A percentile compares a stretch with the other conserved stretches of the same genome.
These are phyloP conservation scores for Rhinella marina DNA, from an alignment of 2,797 vertebrate genomes.

Conservation along the genomic window DNA sequence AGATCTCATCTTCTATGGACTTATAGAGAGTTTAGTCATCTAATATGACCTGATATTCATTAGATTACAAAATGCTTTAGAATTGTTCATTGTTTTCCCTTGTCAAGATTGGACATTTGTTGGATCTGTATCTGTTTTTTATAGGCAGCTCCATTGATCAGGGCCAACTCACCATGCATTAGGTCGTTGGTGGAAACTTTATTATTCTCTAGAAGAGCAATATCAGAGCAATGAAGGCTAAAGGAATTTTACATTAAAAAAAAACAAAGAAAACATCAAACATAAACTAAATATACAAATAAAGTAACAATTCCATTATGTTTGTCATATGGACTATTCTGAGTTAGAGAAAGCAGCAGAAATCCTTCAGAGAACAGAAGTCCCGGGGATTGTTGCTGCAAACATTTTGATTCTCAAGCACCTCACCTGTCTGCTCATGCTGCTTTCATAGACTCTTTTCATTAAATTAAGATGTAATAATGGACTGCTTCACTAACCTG, in stretches of 20 bases:
- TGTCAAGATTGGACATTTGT: neutral
- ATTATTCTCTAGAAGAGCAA: neutral
- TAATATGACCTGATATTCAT: slow-evolving; percentile 3
- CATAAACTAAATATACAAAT: too few species aligned
- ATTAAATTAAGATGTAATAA: slow-evolving; percentile 29
- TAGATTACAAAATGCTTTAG: slow-evolving; percentile 5
- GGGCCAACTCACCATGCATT: neutral
- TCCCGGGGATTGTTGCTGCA: slow-evolving; percentile 36
- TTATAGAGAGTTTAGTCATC: neutral
- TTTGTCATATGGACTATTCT: slow-evolving; percentile 19
- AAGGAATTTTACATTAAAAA: neutral
- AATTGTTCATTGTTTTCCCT: neutral
- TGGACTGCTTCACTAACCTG: slow-evolving; percentile 2
- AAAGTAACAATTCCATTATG: neutral
- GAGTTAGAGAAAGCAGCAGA: neutral
- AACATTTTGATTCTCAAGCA: slow-evolving; percentile 37
- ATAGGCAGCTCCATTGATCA: slow-evolving; percentile 10
- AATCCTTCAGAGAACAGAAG: neutral
- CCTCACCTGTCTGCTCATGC: slow-evolving; percentile 23
- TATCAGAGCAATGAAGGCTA: neutral
- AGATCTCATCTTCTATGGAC: neutral
- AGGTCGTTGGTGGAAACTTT: neutral
- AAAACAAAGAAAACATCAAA: neutral
- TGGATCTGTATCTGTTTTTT: neutral
- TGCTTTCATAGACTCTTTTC: slow-evolving; percentile 30